These are phyloP conservation scores for Contarinia nasturtii DNA, from an alignment of 1,140 invertebrate species.

Conservation along the genomic window DNA sequence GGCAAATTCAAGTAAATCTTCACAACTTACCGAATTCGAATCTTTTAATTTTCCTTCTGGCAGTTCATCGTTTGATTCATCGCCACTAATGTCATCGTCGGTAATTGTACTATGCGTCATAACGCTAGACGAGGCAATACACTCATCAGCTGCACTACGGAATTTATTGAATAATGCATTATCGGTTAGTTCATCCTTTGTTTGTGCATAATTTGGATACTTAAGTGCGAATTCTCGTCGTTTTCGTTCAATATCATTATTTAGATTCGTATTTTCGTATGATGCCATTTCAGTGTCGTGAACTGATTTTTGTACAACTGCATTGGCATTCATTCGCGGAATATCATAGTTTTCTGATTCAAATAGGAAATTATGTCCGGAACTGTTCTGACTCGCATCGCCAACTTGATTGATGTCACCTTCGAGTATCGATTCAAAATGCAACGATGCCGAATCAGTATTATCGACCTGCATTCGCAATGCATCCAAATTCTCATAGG, in stretches of 20 bases:
- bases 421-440: slow-evolving; percentile 22
- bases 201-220: background rate
- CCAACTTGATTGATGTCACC: slow-evolving; percentile 14
- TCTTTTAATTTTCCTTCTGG: slow-evolving; percentile 10
- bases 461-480: background rate
- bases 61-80: slow-evolving; percentile 4
- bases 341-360: background rate
- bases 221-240: slow-evolving; percentile 3
- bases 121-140: slow-evolving; percentile 6
- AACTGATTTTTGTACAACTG: background rate
- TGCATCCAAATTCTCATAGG: slow-evolving; percentile 20
- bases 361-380: slow-evolving; percentile 16
- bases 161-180: slow-evolving; percentile 24
- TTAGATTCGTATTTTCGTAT: slow-evolving; percentile 17
- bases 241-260: slow-evolving; percentile 14
- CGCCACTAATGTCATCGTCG: background rate
- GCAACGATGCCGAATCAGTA: slow-evolving; percentile 18
- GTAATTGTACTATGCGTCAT: background rate
- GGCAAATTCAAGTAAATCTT: slow-evolving; percentile 80
- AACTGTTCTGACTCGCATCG: slow-evolving; percentile 9
- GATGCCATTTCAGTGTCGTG: too few relatives aligned
- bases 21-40: slow-evolving; percentile 71
- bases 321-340: background rate
- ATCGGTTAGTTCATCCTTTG: slow-evolving; percentile 19
- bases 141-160: slow-evolving; percentile 17